Conservation (phyloP, 2,113 vertebrate genomes). For the Lepus timidus region DNA sequence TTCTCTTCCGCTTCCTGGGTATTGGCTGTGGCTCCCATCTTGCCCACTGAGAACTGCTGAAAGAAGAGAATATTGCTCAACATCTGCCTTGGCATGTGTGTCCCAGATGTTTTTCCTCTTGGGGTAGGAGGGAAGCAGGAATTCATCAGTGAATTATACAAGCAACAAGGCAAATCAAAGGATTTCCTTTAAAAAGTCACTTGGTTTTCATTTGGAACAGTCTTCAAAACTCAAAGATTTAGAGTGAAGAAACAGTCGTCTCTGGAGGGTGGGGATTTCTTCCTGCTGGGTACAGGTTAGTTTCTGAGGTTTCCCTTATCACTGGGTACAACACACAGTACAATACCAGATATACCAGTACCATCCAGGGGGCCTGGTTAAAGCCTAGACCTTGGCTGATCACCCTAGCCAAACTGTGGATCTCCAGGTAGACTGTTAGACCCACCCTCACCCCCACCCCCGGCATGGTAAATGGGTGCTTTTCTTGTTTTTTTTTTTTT, state of each 20-base stretch:
- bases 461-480: background rate
- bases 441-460: rapidly evolving
- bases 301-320: background rate
- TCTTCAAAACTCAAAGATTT: background rate
- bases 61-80: background rate
- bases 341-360: too few relatives aligned
- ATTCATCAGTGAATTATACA: background rate
- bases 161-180: background rate
- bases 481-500: too few relatives aligned
- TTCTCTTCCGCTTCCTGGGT: background rate
- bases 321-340: too few relatives aligned
- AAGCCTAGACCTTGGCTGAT: background rate
- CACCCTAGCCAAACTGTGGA: rapidly evolving
- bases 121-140: too few relatives aligned
- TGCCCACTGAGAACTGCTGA: background rate
- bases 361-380: background rate
- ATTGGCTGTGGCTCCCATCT: background rate
- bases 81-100: rapidly evolving
- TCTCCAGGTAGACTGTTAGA: background rate
- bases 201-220: background rate
- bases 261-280: background rate
- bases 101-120: background rate
- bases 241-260: background rate
- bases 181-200: background rate
- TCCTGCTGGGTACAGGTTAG: background rate